Conservation (phyloP, 1,140 invertebrate species). For the Zaprionus camerounensis region DNA sequence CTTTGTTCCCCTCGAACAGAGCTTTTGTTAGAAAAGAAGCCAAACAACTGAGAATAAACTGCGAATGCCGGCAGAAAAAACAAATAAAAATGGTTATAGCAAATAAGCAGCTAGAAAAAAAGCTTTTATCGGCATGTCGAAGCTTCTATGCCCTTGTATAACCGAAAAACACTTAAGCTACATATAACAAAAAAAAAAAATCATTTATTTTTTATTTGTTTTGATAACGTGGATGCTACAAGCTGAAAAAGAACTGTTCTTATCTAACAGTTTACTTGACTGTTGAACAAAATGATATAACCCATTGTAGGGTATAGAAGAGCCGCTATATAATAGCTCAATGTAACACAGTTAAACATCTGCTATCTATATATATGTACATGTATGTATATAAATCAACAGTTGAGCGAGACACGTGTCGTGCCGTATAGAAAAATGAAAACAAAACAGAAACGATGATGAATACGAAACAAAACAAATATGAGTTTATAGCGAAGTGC, state of each 20-base stretch:
- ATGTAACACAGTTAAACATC: neutral
- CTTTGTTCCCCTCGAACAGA: neutral
- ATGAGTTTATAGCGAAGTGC: neutral
- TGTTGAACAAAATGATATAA: neutral
- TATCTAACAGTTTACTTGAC: neutral
- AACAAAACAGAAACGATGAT: conserved; percentile 32
- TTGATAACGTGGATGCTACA: too few species aligned
- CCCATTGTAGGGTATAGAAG: neutral
- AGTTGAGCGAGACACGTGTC: conserved; percentile 12
- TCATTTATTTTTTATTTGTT: neutral
- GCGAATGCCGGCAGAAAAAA: neutral
- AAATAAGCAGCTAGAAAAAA: neutral
- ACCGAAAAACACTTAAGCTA: neutral
- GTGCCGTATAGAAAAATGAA: conserved; percentile 2
- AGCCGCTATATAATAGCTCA: too few species aligned
- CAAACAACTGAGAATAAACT: neutral
- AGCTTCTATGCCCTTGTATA: neutral
- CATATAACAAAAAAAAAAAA: neutral
- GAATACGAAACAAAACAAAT: conserved; percentile 35
- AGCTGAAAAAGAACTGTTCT: too few species aligned
- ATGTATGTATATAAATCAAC: neutral
- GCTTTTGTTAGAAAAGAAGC: neutral
- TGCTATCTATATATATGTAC: neutral
- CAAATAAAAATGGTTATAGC: neutral
- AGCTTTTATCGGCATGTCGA: neutral